phyloP scores from a whole-genome alignment of 2,888 invertebrate species.

The Polyommatus icarus region DNA sequence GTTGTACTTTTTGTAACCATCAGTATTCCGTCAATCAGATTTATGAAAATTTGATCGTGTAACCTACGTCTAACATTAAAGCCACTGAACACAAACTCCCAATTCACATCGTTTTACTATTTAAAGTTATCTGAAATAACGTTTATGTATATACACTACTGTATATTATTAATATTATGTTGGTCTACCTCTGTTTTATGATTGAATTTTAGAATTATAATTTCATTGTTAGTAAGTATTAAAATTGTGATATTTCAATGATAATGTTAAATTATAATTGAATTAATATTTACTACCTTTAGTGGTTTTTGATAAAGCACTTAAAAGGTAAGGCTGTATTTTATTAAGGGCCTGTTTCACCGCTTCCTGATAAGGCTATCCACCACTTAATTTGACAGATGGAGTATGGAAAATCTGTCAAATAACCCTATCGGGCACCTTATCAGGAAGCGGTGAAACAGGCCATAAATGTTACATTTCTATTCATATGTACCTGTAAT shows the following conservation, averaged over 20 bases:
- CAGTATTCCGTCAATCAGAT: too few relatives aligned
- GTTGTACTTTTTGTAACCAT: too few relatives aligned
- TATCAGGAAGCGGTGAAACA: too few relatives aligned
- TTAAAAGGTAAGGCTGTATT: not conserved
- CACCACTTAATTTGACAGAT: too few relatives aligned
- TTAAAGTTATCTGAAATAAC: too few relatives aligned
- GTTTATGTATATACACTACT: not conserved
- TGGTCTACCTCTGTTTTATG: constrained; percentile 15
- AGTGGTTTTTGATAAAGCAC: constrained; percentile 23
- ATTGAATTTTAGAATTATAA: constrained; percentile 13
- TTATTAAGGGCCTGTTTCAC: too few relatives aligned
- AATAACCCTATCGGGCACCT: too few relatives aligned
- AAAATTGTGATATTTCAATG: constrained; percentile 31
- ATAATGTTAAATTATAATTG: not conserved
- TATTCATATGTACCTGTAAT: not conserved
- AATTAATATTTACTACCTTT: not conserved
- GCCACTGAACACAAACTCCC: not conserved
- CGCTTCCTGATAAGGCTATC: too few relatives aligned
- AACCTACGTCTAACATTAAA: too few relatives aligned
- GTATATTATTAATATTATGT: not conserved
- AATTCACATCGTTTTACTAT: too few relatives aligned
- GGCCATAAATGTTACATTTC: not conserved
- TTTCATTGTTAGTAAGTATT: constrained; percentile 18
- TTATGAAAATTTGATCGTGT: too few relatives aligned
- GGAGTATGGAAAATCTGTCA: too few relatives aligned